These are phyloP conservation scores for Brachyopa scutellaris DNA, from an alignment of 2,888 invertebrate species.

Conservation along the genomic window DNA sequence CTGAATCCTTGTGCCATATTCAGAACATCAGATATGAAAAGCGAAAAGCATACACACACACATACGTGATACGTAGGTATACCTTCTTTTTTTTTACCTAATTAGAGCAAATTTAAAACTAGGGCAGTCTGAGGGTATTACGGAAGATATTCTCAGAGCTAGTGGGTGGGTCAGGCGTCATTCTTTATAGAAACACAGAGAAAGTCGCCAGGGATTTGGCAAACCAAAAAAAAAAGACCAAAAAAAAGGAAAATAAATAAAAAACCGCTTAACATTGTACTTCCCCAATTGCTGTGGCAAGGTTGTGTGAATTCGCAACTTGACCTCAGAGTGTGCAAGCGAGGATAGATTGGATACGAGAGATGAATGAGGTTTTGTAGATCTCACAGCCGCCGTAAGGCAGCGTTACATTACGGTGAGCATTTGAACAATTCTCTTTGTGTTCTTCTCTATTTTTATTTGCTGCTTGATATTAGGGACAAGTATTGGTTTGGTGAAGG, in stretches of 20 bases:
- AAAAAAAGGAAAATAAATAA: no score
- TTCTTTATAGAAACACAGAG: constrained; percentile 2
- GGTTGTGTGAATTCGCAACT: constrained; percentile 66
- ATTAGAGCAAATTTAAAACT: constrained; percentile 69
- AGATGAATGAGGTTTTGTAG: constrained; percentile 41
- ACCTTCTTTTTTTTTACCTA: constrained; percentile 59
- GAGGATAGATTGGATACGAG: constrained; percentile 31
- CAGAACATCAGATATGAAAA: constrained; percentile 22
- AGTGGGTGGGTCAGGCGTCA: constrained; percentile 12
- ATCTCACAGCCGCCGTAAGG: constrained; percentile 42
- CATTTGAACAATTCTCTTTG: constrained; percentile 22
- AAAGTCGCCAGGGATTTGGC: neutral
- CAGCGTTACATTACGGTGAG: constrained; percentile 37
- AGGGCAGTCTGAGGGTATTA: constrained; percentile 54
- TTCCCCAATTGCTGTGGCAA: constrained; percentile 61
- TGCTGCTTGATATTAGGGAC: no score
- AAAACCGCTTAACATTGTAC: constrained; percentile 60
- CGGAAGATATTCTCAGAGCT: constrained; percentile 52
- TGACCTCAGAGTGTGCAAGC: constrained; percentile 56
- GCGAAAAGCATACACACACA: neutral
- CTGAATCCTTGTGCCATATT: constrained; percentile 68
- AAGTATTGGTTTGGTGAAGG: no score
- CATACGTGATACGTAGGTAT: constrained; percentile 15
- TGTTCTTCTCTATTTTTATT: neutral
- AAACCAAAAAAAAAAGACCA: no score